These are phyloP conservation scores for Thaleichthys pacificus DNA, from an alignment of 2,797 vertebrate genomes.

Conservation along the genomic window DNA sequence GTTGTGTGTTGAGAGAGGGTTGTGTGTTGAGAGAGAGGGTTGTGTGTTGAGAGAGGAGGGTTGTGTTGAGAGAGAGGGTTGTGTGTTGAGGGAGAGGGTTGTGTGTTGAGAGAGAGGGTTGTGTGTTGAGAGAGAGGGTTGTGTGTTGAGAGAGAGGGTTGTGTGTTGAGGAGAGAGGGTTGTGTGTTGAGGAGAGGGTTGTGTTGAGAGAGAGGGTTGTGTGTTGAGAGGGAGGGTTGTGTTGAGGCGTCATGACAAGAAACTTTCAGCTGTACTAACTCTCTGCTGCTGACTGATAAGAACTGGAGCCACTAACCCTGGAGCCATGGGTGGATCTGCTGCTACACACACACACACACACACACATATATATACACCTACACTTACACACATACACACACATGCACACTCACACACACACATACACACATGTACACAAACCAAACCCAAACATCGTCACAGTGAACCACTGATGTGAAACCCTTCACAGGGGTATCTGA, in stretches of 20 bases:
- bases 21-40: no score
- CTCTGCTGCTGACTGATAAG: no score
- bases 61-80: not conserved
- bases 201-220: not conserved
- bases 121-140: no score
- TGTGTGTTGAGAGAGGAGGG: not conserved
- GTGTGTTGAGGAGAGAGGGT: not conserved
- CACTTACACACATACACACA: not conserved
- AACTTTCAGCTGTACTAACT: no score
- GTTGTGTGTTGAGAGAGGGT: no score
- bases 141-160: no score
- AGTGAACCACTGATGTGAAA: no score
- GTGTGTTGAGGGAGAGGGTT: not conserved
- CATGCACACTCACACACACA: not conserved
- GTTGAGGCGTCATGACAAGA: no score
- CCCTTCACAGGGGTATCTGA: no score
- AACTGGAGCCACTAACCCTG: no score
- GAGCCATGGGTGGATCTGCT: no score
- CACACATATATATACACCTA: not conserved
- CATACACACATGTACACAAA: not conserved
- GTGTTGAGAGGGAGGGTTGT: not conserved
- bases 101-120: not conserved
- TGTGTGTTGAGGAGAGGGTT: not conserved
- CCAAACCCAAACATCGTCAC: no score
- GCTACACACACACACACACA: not conserved